Percentiles rank a stretch among this genome's conserved stretches.
These are phyloP conservation scores for Rhodeus uyekii DNA, from an alignment of 2,797 vertebrate species.

Conservation along the genomic window DNA sequence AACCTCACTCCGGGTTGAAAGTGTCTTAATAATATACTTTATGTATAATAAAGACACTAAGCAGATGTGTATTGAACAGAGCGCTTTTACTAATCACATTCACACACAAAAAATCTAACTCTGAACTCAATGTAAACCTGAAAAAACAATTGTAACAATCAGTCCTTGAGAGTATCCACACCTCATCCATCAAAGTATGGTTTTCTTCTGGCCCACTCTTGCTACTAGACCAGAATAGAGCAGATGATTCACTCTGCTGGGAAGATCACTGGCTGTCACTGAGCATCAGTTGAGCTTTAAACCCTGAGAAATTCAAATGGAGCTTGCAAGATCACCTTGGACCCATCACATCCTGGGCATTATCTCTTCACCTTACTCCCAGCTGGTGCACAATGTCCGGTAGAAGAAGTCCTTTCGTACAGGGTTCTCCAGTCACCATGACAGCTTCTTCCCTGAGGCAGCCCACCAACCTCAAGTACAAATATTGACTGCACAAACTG, in stretches of 20 bases:
- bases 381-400: background rate
- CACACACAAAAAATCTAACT: too few species aligned
- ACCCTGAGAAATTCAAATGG: background rate
- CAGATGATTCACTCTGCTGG: background rate
- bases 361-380: background rate
- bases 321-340: background rate
- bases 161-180: background rate
- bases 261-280: slow-evolving; percentile 18
- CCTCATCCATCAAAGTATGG: background rate
- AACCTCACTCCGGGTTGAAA: too few species aligned
- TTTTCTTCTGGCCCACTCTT: background rate
- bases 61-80: too few species aligned
- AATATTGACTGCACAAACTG: background rate
- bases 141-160: too few species aligned
- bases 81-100: too few species aligned
- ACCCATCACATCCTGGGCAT: background rate
- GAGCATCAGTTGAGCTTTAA: background rate
- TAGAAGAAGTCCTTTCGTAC: background rate
- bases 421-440: background rate
- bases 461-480: background rate
- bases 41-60: too few species aligned
- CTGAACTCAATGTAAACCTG: too few species aligned
- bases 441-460: background rate
- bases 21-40: too few species aligned
- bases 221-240: background rate